Percentiles rank a stretch among this genome's conserved stretches.
These are phyloP conservation scores for Drosophila koepferae DNA, from an alignment of 2,888 invertebrate species.

Conservation along the genomic window DNA sequence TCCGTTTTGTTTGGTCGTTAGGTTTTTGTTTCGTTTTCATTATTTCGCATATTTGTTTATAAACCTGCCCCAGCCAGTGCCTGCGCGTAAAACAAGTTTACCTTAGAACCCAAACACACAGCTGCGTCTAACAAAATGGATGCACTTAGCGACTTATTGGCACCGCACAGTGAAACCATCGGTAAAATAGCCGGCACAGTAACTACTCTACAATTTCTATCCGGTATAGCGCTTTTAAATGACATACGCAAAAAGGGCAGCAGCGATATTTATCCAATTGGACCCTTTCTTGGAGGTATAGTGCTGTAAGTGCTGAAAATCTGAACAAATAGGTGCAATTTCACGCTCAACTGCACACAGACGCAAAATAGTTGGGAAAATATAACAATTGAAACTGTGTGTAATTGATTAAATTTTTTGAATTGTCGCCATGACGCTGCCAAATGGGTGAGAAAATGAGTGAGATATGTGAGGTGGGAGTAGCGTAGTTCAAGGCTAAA, in stretches of 20 bases:
- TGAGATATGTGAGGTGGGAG: not conserved
- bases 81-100: slow-evolving; percentile 53
- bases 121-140: slow-evolving; percentile 66
- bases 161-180: slow-evolving; percentile 79
- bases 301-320: slow-evolving; percentile 88
- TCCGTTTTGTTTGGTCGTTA: slow-evolving; percentile 51
- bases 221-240: slow-evolving; percentile 91
- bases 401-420: slow-evolving; percentile 69
- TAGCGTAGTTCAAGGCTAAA: slow-evolving; percentile 45
- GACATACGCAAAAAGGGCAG: slow-evolving; percentile 90
- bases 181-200: slow-evolving; percentile 90
- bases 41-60: slow-evolving; percentile 59
- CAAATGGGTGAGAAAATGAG: slow-evolving; percentile 15
- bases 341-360: slow-evolving; percentile 32
- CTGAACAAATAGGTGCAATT: slow-evolving; percentile 7
- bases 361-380: not conserved
- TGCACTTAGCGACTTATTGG: slow-evolving; percentile 77
- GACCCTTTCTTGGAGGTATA: slow-evolving; percentile 91
- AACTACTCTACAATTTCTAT: slow-evolving; percentile 93
- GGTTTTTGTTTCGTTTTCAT: slow-evolving; percentile 66
- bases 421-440: slow-evolving; percentile 67
- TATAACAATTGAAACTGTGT: slow-evolving; percentile 21
- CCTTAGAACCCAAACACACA: slow-evolving; percentile 19
- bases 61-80: slow-evolving; percentile 10
- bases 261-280: slow-evolving; percentile 88